Conservation (phyloP, 2,888 invertebrate species). For the Melinaea menophilus region DNA sequence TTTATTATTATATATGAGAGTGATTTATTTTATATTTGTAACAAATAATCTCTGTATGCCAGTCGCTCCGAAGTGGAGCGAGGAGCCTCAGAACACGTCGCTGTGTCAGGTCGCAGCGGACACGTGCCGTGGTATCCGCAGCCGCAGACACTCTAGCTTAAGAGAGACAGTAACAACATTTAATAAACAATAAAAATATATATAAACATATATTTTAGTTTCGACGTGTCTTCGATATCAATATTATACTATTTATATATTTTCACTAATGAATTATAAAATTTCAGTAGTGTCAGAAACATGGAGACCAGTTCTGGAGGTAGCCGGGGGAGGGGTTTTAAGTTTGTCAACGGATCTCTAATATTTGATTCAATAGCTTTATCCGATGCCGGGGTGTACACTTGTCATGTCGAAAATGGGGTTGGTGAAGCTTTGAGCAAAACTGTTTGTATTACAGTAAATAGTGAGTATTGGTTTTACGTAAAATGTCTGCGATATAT, state of each 20-base stretch:
- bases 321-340: constrained; percentile 70
- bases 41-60: too few relatives aligned
- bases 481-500: neutral
- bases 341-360: constrained; percentile 71
- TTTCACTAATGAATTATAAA: neutral
- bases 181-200: neutral
- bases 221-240: too few relatives aligned
- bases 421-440: constrained; percentile 72
- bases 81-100: constrained; percentile 86
- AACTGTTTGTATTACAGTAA: constrained; percentile 72
- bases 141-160: constrained; percentile 85
- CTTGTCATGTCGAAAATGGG: constrained; percentile 74
- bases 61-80: constrained; percentile 89
- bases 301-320: constrained; percentile 70
- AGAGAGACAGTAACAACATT: constrained; percentile 79
- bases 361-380: constrained; percentile 70
- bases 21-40: too few relatives aligned
- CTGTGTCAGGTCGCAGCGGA: constrained; percentile 84
- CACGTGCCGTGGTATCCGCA: constrained; percentile 88
- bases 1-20: too few relatives aligned
- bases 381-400: constrained; percentile 69
- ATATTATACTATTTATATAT: too few relatives aligned
- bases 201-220: too few relatives aligned
- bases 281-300: constrained; percentile 61
- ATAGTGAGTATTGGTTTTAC: constrained; percentile 56